These are phyloP conservation scores for Pristionchus fissidentatus DNA, from an alignment of 2,888 invertebrate genomes.

Conservation along the genomic window DNA sequence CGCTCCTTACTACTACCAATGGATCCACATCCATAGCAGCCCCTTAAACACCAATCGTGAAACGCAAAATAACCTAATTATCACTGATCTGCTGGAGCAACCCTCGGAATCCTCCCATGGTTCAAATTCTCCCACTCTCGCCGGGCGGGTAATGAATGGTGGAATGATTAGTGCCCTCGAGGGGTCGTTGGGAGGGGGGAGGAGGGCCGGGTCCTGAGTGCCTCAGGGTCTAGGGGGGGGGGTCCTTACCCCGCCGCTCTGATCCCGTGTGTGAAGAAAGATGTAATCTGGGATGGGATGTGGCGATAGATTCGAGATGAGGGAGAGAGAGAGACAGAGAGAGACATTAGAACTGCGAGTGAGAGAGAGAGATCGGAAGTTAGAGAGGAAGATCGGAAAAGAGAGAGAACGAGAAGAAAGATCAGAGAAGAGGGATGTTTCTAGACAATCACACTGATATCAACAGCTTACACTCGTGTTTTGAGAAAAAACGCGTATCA, in stretches of 20 bases:
- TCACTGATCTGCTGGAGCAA: not conserved
- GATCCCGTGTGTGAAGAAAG: conserved; percentile 25
- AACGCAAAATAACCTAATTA: not conserved
- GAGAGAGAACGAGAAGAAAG: too few relatives aligned
- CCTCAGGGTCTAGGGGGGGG: not conserved
- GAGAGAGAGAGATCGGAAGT: not conserved
- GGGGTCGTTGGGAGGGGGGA: not conserved
- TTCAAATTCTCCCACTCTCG: not conserved
- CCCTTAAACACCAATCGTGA: too few relatives aligned
- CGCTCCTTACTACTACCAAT: too few relatives aligned
- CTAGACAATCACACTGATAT: not conserved
- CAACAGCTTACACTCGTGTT: not conserved
- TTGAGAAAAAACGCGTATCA: not conserved
- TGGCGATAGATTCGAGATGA: not conserved
- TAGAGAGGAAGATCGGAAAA: too few relatives aligned
- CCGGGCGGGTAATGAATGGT: not conserved
- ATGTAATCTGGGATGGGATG: conserved; percentile 1
- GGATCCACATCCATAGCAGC: too few relatives aligned
- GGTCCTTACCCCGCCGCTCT: not conserved
- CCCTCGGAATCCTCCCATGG: not conserved
- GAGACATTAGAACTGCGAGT: conserved; percentile 1
- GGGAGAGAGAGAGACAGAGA: conserved; percentile 3
- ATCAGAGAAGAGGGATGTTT: not conserved
- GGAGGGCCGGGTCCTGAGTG: not conserved
- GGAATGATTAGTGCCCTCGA: conserved; percentile 38